phyloP scores from a whole-genome alignment of 2,888 invertebrate genomes.

The Lumbricus terrestris region DNA sequence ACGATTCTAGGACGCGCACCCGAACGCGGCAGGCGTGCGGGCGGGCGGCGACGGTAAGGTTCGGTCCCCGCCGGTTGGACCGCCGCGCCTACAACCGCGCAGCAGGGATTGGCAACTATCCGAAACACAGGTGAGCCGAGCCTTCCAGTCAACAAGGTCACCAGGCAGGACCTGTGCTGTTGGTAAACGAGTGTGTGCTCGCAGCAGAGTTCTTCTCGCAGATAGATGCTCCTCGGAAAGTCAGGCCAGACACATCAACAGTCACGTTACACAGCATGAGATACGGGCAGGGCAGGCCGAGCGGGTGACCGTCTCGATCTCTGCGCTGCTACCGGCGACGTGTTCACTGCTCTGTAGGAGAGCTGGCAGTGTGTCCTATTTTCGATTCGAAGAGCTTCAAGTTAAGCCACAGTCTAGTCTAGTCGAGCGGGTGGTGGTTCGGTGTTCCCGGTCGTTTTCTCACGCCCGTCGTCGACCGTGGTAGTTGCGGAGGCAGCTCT shows the following conservation, averaged over 20 bases:
- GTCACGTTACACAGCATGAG: background rate
- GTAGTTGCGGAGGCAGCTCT: background rate
- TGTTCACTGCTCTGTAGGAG: too few relatives aligned
- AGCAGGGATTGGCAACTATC: slow-evolving; percentile 3
- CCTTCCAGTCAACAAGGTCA: background rate
- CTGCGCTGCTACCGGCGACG: too few relatives aligned
- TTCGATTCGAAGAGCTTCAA: background rate
- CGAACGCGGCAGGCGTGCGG: too few relatives aligned
- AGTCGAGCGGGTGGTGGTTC: too few relatives aligned
- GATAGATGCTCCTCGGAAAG: background rate
- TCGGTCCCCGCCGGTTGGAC: background rate
- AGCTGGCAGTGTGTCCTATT: background rate
- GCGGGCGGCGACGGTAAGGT: background rate
- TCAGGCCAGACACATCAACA: background rate
- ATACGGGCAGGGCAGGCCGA: background rate
- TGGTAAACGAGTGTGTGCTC: too few relatives aligned
- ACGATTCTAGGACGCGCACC: too few relatives aligned
- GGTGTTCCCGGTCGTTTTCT: background rate
- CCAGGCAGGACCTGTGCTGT: background rate
- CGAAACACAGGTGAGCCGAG: background rate
- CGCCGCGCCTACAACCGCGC: background rate
- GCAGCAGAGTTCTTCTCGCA: background rate
- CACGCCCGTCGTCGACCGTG: background rate
- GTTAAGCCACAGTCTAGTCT: slow-evolving; percentile 3
- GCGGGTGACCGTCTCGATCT: background rate